Conservation (phyloP, 1,140 invertebrate species). For the Steinernema khuongi region DNA sequence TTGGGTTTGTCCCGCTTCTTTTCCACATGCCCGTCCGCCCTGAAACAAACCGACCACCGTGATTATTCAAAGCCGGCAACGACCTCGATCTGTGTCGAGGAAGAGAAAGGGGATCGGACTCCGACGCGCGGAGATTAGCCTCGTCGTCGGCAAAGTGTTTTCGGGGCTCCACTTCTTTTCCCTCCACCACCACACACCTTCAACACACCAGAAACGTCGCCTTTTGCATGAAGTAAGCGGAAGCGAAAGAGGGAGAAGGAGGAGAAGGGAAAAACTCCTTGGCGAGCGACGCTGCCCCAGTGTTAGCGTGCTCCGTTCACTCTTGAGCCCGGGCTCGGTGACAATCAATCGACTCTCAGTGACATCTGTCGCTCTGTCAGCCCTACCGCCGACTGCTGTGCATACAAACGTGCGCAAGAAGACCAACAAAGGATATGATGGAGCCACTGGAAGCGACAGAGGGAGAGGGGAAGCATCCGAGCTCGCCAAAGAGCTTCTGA, state of each 20-base stretch:
- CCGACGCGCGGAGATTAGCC: constrained; percentile 11
- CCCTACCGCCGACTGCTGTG: background rate
- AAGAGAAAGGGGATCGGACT: background rate
- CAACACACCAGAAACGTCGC: background rate
- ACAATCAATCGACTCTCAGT: background rate
- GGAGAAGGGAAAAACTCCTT: background rate
- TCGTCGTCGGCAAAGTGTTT: background rate
- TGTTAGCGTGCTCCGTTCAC: background rate
- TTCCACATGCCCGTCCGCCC: background rate
- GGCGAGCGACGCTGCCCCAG: background rate
- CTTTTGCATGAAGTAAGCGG: background rate
- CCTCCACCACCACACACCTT: constrained; percentile 11
- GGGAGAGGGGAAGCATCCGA: background rate
- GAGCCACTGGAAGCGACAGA: background rate
- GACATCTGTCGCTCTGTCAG: constrained; percentile 11
- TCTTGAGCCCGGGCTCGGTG: too few relatives aligned
- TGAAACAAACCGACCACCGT: background rate
- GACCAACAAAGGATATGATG: background rate
- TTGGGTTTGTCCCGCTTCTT: background rate
- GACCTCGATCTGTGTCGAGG: background rate
- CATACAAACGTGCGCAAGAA: constrained; percentile 11
- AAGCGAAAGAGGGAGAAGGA: background rate
- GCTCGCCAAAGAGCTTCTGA: background rate
- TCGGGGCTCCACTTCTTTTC: background rate
- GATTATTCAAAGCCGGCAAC: background rate